Evolutionary conservation across 30 jellyfish, hydroid and myxozoan genomes (phyloP).

Genomic region (Mastigias papua): DNA sequence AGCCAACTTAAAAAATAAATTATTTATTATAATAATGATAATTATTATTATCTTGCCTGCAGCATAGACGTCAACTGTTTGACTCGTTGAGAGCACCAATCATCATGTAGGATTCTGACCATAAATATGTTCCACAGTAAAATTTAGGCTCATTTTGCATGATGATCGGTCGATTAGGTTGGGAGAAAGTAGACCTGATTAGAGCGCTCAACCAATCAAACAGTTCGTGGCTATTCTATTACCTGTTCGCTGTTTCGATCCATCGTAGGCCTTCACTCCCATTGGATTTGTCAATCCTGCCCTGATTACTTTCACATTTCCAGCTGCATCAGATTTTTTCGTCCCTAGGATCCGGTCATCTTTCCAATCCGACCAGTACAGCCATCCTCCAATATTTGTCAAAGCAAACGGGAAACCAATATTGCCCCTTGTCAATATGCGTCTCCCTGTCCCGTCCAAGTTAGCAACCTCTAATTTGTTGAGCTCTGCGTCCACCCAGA

Average conservation of each 20-base stretch:
- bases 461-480: conserved; percentile 82
- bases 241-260: conserved; percentile 83
- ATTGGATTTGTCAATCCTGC: conserved; percentile 72
- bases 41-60: too few relatives aligned
- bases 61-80: too few relatives aligned
- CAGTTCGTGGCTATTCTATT: too few relatives aligned
- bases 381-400: conserved; percentile 64
- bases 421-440: conserved; percentile 15
- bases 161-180: neutral
- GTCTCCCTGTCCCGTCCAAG: conserved; percentile 85
- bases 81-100: neutral
- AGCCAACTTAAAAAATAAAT: too few relatives aligned
- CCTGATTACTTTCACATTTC: conserved; percentile 19
- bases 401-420: conserved; percentile 83
- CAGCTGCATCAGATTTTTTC: conserved; percentile 37
- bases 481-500: conserved; percentile 93
- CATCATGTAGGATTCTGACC: too few relatives aligned
- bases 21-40: too few relatives aligned
- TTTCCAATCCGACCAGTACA: conserved; percentile 91
- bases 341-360: conserved; percentile 37
- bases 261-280: conserved; percentile 83
- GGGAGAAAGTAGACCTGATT: too few relatives aligned
- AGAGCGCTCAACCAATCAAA: too few relatives aligned
- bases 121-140: too few relatives aligned
- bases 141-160: too few relatives aligned